Evolutionary conservation across 1,140 invertebrate genomes (phyloP).

Genomic region (Atta cephalotes): DNA sequence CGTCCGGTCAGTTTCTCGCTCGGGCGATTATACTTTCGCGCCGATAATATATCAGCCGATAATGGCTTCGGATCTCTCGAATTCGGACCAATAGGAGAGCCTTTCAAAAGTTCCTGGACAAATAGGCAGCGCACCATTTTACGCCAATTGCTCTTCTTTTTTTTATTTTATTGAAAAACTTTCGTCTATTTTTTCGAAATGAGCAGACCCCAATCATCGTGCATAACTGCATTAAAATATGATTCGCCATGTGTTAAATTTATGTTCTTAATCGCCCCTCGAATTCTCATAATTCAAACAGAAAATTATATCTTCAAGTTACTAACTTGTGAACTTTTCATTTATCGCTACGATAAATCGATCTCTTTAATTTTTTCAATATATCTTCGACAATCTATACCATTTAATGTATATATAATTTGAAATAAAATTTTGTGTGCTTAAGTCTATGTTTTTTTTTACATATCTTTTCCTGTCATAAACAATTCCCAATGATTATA

Average conservation of each 20-base stretch:
- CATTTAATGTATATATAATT: neutral
- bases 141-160: neutral
- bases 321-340: conserved; percentile 1
- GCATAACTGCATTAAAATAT: conserved; percentile 64
- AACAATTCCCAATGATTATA: neutral
- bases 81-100: conserved; percentile 67
- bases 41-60: conserved; percentile 84
- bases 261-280: conserved; percentile 44
- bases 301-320: conserved; percentile 33
- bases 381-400: neutral
- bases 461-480: neutral
- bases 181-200: conserved; percentile 19
- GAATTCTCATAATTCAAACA: conserved; percentile 21
- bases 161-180: conserved; percentile 61
- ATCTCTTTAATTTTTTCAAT: neutral
- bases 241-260: conserved; percentile 59
- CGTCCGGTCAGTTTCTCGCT: conserved; percentile 71
- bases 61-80: conserved; percentile 79
- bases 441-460: neutral
- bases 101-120: conserved; percentile 55
- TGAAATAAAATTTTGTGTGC: neutral
- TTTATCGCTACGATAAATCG: neutral
- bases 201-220: conserved; percentile 31
- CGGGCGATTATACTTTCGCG: conserved; percentile 83
- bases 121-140: conserved; percentile 15